Conservation (phyloP, 2,797 vertebrate species). For the Dipus sagitta region DNA sequence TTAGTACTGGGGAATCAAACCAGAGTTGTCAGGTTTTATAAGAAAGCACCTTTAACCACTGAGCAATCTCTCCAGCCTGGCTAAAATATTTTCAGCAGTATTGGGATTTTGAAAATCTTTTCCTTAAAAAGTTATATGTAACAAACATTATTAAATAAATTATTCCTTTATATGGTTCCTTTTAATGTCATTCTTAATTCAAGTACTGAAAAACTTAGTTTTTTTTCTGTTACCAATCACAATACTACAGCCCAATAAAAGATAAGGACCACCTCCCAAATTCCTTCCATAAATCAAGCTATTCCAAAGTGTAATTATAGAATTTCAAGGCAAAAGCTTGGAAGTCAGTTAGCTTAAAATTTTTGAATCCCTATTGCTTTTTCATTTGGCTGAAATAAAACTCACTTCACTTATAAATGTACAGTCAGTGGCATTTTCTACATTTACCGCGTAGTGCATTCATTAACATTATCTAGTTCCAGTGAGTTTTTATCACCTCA, state of each 20-base stretch:
- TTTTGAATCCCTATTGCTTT: not conserved
- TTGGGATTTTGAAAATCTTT: constrained; percentile 47
- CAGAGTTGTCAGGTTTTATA: too few species aligned
- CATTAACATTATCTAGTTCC: not conserved
- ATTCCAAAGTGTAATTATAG: not conserved
- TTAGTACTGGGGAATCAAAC: too few species aligned
- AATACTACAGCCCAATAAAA: not conserved
- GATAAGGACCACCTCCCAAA: not conserved
- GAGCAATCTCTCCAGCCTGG: not conserved
- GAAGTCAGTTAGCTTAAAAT: not conserved
- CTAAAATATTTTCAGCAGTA: constrained; percentile 32
- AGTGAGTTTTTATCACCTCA: not conserved
- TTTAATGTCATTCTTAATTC: constrained; percentile 8
- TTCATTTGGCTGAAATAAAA: too few species aligned
- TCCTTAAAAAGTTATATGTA: constrained; percentile 6
- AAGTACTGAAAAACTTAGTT: not conserved
- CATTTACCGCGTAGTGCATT: not conserved
- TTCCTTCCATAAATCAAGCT: not conserved
- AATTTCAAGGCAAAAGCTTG: not conserved
- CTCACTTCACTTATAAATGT: not conserved
- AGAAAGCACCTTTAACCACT: too few species aligned
- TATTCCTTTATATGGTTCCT: constrained; percentile 3
- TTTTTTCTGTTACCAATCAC: constrained; percentile 19
- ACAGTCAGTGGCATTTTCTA: not conserved
- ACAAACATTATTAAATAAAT: constrained; percentile 23